These are phyloP conservation scores for Dendrocincla tyrannina DNA, from an alignment of 2,797 vertebrate species.

Conservation along the genomic window DNA sequence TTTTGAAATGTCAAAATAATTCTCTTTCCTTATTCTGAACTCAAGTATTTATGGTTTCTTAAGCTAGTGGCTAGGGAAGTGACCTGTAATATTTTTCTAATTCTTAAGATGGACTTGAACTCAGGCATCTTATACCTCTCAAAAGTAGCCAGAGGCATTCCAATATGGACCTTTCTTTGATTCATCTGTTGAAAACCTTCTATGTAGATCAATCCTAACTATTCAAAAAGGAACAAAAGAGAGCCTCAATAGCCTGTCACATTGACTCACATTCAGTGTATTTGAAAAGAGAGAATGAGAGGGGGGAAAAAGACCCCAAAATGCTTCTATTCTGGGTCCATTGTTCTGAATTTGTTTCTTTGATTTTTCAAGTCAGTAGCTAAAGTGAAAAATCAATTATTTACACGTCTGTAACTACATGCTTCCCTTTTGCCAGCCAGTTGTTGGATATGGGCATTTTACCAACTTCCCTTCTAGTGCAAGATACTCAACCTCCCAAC, in stretches of 20 bases:
- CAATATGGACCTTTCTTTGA: neutral
- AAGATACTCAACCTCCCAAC: neutral
- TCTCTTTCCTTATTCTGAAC: neutral
- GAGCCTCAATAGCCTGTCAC: neutral
- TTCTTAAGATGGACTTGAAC: neutral
- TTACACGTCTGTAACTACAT: neutral
- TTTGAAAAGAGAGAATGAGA: neutral
- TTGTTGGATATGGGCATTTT: neutral
- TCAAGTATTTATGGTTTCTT: neutral
- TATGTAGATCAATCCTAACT: neutral
- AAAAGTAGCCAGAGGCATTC: neutral
- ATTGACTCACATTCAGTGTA: neutral
- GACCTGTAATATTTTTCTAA: neutral
- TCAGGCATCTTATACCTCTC: neutral
- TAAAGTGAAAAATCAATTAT: conserved; percentile 45
- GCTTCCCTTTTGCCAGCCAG: neutral
- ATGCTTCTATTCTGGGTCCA: neutral
- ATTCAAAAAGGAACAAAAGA: neutral
- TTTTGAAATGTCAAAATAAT: neutral
- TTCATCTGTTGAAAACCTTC: neutral
- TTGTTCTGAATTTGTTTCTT: neutral
- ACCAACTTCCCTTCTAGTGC: neutral
- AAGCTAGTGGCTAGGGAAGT: neutral
- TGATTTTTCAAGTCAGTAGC: conserved; percentile 22
- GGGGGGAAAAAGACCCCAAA: accelerated